Evolutionary conservation across 2,113 vertebrate species (phyloP).

Genomic region (Embiotoca jacksoni): DNA sequence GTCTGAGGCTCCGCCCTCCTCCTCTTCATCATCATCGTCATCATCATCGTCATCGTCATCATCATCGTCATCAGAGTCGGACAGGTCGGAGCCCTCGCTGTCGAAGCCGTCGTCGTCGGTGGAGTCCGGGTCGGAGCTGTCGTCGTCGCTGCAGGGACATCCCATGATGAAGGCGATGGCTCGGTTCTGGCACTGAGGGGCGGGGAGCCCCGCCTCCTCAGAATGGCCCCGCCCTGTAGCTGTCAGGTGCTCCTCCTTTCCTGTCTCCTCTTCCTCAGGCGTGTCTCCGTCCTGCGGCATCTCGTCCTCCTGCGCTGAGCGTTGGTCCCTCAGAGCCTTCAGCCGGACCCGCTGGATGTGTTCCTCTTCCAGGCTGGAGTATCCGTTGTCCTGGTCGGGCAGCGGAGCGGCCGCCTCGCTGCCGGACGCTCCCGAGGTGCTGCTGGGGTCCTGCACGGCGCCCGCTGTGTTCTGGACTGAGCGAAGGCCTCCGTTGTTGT

Average conservation of each 20-base stretch:
- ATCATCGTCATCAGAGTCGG: constrained; percentile 71
- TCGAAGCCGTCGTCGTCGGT: constrained; percentile 91
- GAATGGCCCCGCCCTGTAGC: background rate
- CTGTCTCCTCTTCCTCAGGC: background rate
- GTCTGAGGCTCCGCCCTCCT: constrained; percentile 30
- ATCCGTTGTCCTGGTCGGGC: constrained; percentile 90
- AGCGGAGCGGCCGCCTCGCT: constrained; percentile 73
- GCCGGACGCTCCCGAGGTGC: constrained; percentile 37
- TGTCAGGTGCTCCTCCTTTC: background rate
- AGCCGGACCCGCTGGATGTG: constrained; percentile 56
- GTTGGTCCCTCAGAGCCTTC: background rate
- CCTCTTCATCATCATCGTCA: constrained; percentile 51
- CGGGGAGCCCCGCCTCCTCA: fast-evolving
- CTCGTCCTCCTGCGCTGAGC: background rate
- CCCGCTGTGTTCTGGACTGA: constrained; percentile 49
- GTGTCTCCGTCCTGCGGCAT: background rate
- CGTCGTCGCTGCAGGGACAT: constrained; percentile 83
- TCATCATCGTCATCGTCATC: constrained; percentile 57
- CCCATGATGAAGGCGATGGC: constrained; percentile 95
- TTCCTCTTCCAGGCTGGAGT: constrained; percentile 93
- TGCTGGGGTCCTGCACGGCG: constrained; percentile 17
- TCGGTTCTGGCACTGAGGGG: constrained; percentile 88
- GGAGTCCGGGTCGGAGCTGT: constrained; percentile 75
- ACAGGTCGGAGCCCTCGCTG: constrained; percentile 85
- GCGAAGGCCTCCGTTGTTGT: constrained; percentile 55